Conservation (phyloP, 2,888 invertebrate species). For the Malacosoma neustria region DNA sequence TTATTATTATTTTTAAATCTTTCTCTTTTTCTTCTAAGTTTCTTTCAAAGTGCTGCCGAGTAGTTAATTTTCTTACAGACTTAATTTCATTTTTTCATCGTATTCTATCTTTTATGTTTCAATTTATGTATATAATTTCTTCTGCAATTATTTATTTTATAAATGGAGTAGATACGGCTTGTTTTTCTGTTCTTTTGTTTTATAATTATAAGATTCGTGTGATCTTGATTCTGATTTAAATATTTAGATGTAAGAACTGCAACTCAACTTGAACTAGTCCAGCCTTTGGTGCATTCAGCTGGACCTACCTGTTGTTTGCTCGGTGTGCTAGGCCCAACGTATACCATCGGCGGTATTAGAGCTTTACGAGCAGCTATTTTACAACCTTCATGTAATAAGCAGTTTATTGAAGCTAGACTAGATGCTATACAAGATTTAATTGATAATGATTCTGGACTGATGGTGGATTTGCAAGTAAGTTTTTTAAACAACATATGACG, state of each 20-base stretch:
- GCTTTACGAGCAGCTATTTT: conserved; percentile 86
- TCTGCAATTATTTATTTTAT: too few relatives aligned
- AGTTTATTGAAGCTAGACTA: conserved; percentile 80
- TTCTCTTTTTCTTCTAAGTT: too few relatives aligned
- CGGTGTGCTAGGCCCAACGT: conserved; percentile 57
- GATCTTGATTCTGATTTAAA: too few relatives aligned
- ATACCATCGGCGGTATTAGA: conserved; percentile 80
- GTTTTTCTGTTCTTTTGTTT: neutral
- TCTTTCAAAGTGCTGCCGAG: too few relatives aligned
- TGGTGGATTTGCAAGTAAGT: conserved; percentile 77
- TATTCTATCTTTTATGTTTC: too few relatives aligned
- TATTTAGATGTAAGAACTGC: conserved; percentile 88
- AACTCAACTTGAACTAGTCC: conserved; percentile 82
- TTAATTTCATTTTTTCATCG: too few relatives aligned
- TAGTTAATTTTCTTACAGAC: too few relatives aligned
- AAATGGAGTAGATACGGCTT: neutral
- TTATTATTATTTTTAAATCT: too few relatives aligned
- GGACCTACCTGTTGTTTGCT: conserved; percentile 58
- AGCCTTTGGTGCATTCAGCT: conserved; percentile 62
- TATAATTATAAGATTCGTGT: too few relatives aligned
- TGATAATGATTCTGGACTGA: conserved; percentile 77
- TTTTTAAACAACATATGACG: neutral
- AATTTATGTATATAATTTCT: too few relatives aligned
- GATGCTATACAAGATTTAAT: conserved; percentile 86
- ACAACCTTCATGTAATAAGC: conserved; percentile 82